phyloP scores from a whole-genome alignment of 2,888 invertebrate species.

The Drosophila falleni region DNA sequence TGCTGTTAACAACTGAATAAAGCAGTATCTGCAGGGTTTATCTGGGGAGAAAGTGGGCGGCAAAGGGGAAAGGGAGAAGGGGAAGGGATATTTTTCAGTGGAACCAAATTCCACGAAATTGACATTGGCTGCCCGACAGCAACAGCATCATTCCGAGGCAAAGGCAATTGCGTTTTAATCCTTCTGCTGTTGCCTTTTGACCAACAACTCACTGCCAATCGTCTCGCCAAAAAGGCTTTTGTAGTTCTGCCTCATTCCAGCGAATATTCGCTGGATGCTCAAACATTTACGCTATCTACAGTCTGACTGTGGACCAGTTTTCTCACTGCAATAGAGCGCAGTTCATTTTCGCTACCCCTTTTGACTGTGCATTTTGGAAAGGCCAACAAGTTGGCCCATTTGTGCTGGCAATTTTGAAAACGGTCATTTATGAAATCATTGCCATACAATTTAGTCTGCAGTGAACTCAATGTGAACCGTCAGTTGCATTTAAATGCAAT shows the following conservation, averaged over 20 bases:
- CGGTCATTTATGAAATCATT: conserved; percentile 64
- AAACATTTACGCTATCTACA: conserved; percentile 19
- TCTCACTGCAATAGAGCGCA: background rate
- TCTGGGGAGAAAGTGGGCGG: background rate
- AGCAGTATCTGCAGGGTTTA: background rate
- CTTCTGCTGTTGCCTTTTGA: conserved; percentile 45
- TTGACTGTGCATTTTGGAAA: conserved; percentile 49
- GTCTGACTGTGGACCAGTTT: conserved; percentile 3
- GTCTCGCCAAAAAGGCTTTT: conserved; percentile 36
- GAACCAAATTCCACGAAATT: conserved; percentile 44
- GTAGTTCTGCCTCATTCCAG: conserved; percentile 12
- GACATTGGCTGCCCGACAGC: conserved; percentile 46
- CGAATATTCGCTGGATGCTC: conserved; percentile 5
- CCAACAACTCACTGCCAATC: conserved; percentile 46
- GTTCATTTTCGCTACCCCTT: conserved; percentile 16
- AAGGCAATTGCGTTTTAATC: conserved; percentile 59
- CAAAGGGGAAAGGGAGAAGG: background rate
- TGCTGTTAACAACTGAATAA: conserved; percentile 11
- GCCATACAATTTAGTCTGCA: conserved; percentile 55
- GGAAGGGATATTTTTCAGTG: background rate
- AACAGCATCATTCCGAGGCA: conserved; percentile 14
- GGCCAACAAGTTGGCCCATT: conserved; percentile 66
- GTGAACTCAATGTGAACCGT: conserved; percentile 4
- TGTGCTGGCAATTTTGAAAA: conserved; percentile 37
- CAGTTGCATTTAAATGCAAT: conserved; percentile 18